These are phyloP conservation scores for Tenthredo livida DNA, from an alignment of 2,888 invertebrate genomes.

Conservation along the genomic window DNA sequence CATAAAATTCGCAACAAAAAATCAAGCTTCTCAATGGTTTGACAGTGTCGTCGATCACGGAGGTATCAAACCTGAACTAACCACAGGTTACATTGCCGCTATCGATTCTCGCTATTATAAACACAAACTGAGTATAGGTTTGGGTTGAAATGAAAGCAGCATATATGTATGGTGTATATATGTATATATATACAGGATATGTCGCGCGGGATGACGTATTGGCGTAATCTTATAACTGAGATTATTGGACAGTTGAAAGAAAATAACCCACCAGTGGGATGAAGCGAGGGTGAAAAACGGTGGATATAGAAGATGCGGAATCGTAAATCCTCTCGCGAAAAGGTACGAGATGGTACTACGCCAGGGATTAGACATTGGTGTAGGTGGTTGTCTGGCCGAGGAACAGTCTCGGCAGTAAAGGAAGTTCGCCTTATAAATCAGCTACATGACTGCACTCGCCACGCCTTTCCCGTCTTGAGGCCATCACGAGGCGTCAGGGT, in stretches of 20 bases:
- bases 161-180: not conserved
- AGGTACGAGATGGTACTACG: conserved; percentile 37
- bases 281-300: conserved; percentile 39
- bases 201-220: conserved; percentile 17
- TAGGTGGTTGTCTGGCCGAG: conserved; percentile 48
- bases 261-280: not conserved
- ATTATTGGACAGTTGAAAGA: conserved; percentile 39
- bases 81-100: not conserved
- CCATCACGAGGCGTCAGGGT: conserved; percentile 78
- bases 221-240: not conserved
- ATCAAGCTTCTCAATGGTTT: not conserved
- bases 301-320: conserved; percentile 39
- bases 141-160: conserved; percentile 12
- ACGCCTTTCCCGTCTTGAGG: conserved; percentile 79
- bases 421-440: conserved; percentile 78
- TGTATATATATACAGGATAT: not conserved
- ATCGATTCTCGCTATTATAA: not conserved
- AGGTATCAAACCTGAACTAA: not conserved
- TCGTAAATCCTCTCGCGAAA: conserved; percentile 49
- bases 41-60: conserved; percentile 22
- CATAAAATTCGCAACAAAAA: not conserved
- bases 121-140: conserved; percentile 7
- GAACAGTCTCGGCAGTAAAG: conserved; percentile 65
- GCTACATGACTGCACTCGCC: conserved; percentile 76
- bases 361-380: conserved; percentile 44